Conservation (phyloP, 2,797 vertebrate genomes). For the Coracias cyanogaster region DNA sequence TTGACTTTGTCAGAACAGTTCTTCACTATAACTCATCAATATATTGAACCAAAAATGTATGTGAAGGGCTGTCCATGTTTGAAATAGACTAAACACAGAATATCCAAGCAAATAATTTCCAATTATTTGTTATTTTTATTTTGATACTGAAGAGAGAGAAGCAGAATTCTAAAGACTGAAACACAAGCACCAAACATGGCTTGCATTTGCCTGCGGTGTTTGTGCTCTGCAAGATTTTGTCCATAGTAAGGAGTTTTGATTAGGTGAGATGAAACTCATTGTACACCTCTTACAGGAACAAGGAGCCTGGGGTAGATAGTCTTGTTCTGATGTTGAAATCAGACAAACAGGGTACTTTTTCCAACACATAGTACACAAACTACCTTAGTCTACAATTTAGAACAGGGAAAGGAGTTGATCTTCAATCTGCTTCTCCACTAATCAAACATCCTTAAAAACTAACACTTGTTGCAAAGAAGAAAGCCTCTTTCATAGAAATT, state of each 20-base stretch:
- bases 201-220: not conserved
- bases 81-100: not conserved
- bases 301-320: not conserved
- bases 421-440: not conserved
- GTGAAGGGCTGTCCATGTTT: not conserved
- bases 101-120: not conserved
- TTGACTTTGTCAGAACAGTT: not conserved
- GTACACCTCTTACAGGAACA: not conserved
- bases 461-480: not conserved
- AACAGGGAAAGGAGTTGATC: not conserved
- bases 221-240: not conserved
- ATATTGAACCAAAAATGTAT: not conserved
- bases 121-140: not conserved
- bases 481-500: not conserved
- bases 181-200: not conserved
- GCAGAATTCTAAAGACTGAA: not conserved
- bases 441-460: not conserved
- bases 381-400: not conserved
- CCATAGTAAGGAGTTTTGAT: not conserved
- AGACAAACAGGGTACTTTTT: not conserved
- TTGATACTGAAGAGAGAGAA: not conserved
- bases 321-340: not conserved
- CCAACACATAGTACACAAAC: not conserved
- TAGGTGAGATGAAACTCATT: not conserved
- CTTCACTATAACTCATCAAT: not conserved